A percentile compares a stretch with the other conserved stretches of the same genome.
Evolutionary conservation across 2,113 vertebrate species (phyloP).

Genomic region (Platysternon megacephalum): DNA sequence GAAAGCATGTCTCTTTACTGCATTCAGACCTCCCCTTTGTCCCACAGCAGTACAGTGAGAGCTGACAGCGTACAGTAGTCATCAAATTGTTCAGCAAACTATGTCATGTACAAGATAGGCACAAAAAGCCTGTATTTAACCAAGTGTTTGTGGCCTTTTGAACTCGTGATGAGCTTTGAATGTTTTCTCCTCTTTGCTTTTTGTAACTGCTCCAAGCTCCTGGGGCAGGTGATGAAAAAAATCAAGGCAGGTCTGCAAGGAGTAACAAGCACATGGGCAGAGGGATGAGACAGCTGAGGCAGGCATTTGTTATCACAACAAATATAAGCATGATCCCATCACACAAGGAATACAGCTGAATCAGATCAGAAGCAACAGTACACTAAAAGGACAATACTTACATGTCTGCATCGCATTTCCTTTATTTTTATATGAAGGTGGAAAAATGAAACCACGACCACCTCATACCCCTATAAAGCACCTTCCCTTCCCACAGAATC

Average conservation of each 20-base stretch:
- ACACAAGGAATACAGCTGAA: rapidly evolving
- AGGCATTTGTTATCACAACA: rapidly evolving
- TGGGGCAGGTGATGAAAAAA: background rate
- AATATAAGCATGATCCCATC: rapidly evolving
- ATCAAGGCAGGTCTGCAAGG: background rate
- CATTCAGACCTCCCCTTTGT: background rate
- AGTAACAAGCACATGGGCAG: rapidly evolving
- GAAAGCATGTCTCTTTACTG: constrained; percentile 3
- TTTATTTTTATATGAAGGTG: background rate
- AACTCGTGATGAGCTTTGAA: constrained; percentile 32
- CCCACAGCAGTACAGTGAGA: background rate
- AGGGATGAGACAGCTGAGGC: background rate
- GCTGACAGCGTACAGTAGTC: constrained; percentile 27
- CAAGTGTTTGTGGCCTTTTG: constrained; percentile 34
- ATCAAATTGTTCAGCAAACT: constrained; percentile 45
- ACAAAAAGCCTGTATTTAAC: constrained; percentile 8
- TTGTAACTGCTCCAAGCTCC: background rate
- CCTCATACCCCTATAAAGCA: background rate
- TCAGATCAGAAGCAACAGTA: rapidly evolving
- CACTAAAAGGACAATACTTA: background rate
- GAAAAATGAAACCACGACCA: background rate
- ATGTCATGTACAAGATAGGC: constrained; percentile 64
- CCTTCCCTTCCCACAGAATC: background rate
- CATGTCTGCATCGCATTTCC: background rate
- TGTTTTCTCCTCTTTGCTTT: constrained; percentile 31